Percentiles rank a stretch among this genome's conserved stretches.
phyloP scores from a whole-genome alignment of 1,140 invertebrate species.

The Leptestheria dahalacensis region DNA sequence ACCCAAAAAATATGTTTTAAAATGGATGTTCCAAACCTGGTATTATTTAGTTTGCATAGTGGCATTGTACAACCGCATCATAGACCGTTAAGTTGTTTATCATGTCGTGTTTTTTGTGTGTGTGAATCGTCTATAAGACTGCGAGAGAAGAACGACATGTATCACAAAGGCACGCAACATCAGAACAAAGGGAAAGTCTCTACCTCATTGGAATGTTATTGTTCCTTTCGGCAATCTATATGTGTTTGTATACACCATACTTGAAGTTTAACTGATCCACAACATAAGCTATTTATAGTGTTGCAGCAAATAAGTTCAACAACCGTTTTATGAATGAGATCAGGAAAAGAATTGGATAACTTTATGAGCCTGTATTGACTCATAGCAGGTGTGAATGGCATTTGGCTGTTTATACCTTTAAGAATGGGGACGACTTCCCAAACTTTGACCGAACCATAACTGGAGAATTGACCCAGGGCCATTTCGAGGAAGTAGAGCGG shows the following conservation, averaged over 20 bases:
- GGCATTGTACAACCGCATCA: neutral
- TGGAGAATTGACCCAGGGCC: conserved; percentile 35
- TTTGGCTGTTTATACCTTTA: conserved; percentile 26
- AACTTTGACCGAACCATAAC: conserved; percentile 27
- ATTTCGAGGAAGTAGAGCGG: conserved; percentile 36
- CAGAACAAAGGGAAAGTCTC: neutral
- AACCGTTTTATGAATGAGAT: too few species aligned
- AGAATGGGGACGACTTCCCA: conserved; percentile 28
- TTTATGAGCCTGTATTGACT: conserved; percentile 18
- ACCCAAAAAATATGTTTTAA: neutral
- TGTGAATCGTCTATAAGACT: neutral
- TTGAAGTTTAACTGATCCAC: too few species aligned
- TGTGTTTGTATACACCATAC: too few species aligned
- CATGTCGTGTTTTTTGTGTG: neutral
- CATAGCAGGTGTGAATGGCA: conserved; percentile 25
- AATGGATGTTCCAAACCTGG: neutral
- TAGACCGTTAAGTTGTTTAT: neutral
- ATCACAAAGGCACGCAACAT: neutral
- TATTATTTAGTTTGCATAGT: neutral
- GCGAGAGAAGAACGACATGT: neutral
- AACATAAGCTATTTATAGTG: too few species aligned
- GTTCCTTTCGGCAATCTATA: too few species aligned
- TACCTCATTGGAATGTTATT: too few species aligned
- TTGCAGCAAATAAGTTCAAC: too few species aligned
- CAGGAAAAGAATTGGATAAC: too few species aligned